Conservation (phyloP, 1,140 invertebrate species). For the Venustaconcha ellipsiformis region DNA sequence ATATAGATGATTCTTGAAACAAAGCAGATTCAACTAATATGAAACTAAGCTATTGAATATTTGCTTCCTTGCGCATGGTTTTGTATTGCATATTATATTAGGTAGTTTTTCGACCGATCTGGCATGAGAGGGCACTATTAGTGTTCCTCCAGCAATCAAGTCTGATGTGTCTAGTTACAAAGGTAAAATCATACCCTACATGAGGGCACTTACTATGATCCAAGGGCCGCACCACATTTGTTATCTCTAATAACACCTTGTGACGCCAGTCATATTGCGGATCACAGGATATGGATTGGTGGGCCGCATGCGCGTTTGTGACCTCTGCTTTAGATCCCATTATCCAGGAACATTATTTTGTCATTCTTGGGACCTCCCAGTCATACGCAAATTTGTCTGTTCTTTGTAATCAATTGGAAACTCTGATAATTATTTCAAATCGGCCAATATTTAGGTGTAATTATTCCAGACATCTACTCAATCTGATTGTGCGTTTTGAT, state of each 20-base stretch:
- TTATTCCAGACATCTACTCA: no score
- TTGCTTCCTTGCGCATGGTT: background rate
- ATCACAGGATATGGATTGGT: no score
- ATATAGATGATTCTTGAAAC: background rate
- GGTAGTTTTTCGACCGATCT: conserved; percentile 10
- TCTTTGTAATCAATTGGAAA: no score
- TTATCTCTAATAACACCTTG: background rate
- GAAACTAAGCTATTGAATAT: background rate
- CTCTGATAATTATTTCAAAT: no score
- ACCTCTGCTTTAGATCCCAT: background rate
- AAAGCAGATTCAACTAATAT: background rate
- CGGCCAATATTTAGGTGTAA: no score
- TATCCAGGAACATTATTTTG: no score
- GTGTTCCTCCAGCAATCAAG: conserved; percentile 1
- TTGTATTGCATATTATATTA: conserved; percentile 1
- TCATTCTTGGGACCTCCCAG: no score
- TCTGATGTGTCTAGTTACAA: background rate
- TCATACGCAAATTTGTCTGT: no score
- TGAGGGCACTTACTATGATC: no score
- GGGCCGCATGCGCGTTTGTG: background rate
- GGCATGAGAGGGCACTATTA: background rate
- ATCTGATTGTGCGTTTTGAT: no score
- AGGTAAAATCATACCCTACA: background rate
- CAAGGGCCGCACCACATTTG: background rate
- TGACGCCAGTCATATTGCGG: no score